Evolutionary conservation across 1,140 invertebrate genomes (phyloP).

Genomic region (Drosophila ironensis): DNA sequence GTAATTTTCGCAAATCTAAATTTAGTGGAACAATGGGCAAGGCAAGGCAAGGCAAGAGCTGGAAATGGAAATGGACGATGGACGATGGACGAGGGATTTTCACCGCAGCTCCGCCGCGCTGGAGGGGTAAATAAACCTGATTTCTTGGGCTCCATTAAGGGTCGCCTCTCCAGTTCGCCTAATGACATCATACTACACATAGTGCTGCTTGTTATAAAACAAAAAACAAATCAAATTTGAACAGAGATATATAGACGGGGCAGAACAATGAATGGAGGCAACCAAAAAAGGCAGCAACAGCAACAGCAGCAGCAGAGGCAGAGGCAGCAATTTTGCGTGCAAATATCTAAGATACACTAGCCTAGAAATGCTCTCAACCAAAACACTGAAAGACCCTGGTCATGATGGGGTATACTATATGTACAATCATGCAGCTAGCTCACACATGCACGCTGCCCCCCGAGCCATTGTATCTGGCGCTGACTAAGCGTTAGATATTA

Average conservation of each 20-base stretch:
- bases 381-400: constrained; percentile 80
- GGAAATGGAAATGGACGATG: constrained; percentile 13
- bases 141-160: constrained; percentile 42
- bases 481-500: constrained; percentile 65
- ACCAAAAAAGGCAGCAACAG: constrained; percentile 34
- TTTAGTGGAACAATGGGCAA: constrained; percentile 40
- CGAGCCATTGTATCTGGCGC: constrained; percentile 64
- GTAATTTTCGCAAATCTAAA: constrained; percentile 43
- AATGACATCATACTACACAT: constrained; percentile 28
- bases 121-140: constrained; percentile 36
- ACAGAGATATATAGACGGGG: constrained; percentile 17
- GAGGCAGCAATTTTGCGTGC: constrained; percentile 80
- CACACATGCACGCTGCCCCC: constrained; percentile 40
- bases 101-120: constrained; percentile 5
- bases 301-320: constrained; percentile 34
- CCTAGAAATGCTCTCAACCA: constrained; percentile 81
- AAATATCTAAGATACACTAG: constrained; percentile 82
- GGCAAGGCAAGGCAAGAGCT: neutral
- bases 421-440: constrained; percentile 27
- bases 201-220: constrained; percentile 6
- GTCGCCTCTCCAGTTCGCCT: constrained; percentile 1
- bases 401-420: constrained; percentile 40
- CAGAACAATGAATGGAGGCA: constrained; percentile 12
- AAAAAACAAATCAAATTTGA: constrained; percentile 49
- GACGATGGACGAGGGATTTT: too few relatives aligned